phyloP scores from a whole-genome alignment of 2,797 vertebrate species.

The Cossypha heuglini region DNA sequence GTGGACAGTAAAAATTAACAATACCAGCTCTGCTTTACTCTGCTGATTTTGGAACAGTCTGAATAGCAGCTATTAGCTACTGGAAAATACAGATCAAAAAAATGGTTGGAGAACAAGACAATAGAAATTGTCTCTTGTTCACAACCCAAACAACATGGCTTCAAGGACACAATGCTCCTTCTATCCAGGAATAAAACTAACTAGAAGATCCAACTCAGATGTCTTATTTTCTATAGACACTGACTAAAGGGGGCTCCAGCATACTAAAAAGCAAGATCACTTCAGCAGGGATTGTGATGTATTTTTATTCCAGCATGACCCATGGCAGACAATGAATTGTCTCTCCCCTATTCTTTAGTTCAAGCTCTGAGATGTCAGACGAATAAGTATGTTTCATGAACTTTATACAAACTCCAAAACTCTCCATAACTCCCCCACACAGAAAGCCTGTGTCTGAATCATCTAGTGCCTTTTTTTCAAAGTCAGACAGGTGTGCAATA shows the following conservation, averaged over 20 bases:
- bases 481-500: neutral
- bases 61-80: neutral
- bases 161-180: neutral
- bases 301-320: neutral
- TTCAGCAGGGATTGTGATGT: neutral
- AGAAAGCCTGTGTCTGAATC: fast-evolving
- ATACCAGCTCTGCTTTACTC: neutral
- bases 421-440: neutral
- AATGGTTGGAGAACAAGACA: neutral
- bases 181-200: neutral
- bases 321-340: neutral
- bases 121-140: neutral
- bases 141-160: neutral
- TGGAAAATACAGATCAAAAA: neutral
- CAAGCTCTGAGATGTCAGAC: neutral
- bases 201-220: neutral
- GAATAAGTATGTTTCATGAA: neutral
- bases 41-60: neutral
- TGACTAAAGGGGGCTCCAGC: neutral
- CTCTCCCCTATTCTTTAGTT: neutral
- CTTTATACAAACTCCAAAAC: neutral
- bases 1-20: neutral
- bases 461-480: neutral
- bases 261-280: neutral
- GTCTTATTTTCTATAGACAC: neutral